Conservation (phyloP, 1,140 invertebrate genomes). For the Drosophila parvula region DNA sequence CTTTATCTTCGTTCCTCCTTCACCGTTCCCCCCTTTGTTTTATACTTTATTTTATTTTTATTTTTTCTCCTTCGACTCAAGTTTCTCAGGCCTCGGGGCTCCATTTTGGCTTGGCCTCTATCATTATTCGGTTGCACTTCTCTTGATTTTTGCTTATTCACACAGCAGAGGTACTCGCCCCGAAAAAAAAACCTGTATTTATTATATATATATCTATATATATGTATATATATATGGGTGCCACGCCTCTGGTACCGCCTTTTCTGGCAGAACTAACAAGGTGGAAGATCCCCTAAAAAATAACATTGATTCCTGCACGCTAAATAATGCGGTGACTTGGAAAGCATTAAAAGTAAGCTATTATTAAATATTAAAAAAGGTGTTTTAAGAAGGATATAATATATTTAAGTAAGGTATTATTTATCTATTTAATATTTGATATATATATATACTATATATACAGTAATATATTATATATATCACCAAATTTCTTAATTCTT, state of each 20-base stretch:
- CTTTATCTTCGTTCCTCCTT: conserved; percentile 1
- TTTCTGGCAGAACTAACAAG: conserved; percentile 37
- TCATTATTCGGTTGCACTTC: conserved; percentile 82
- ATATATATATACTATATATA: background rate
- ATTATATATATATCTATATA: conserved; percentile 16
- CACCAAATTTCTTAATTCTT: background rate
- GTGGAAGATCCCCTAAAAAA: background rate
- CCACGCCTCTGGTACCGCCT: conserved; percentile 28
- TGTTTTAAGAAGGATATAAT: background rate
- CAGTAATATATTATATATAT: too few relatives aligned
- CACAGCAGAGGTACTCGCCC: conserved; percentile 17
- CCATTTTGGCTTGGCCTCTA: conserved; percentile 66
- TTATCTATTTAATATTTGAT: too few relatives aligned
- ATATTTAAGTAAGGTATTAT: too few relatives aligned
- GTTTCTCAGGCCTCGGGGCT: conserved; percentile 59
- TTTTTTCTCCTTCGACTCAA: background rate
- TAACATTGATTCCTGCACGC: conserved; percentile 1
- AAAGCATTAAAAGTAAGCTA: too few relatives aligned
- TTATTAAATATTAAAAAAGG: background rate
- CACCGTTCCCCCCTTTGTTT: background rate
- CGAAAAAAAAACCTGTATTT: conserved; percentile 7
- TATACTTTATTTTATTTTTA: background rate
- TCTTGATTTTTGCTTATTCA: conserved; percentile 59
- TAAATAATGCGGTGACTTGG: background rate
- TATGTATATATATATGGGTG: background rate